Conservation (phyloP, 2,888 invertebrate genomes). For the Leptarthrus brevirostris region DNA sequence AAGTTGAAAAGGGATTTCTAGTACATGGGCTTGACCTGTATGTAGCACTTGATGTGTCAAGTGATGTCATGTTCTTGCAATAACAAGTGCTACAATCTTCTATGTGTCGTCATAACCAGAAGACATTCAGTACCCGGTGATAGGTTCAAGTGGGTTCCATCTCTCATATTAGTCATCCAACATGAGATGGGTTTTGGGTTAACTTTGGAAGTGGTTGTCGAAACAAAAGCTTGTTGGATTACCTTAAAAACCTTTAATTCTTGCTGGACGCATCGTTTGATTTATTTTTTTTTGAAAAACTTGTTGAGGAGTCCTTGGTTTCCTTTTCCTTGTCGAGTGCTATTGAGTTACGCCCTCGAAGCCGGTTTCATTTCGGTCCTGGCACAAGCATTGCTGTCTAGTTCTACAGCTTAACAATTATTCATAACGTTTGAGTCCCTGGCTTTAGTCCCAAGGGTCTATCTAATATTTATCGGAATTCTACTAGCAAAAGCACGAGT, state of each 20-base stretch:
- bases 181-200: conserved; percentile 5
- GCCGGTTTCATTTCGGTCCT: background rate
- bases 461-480: conserved; percentile 13
- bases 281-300: too few species aligned
- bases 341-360: too few species aligned
- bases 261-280: background rate
- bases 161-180: conserved; percentile 5
- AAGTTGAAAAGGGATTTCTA: too few species aligned
- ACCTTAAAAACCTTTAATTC: conserved; percentile 13
- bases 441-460: conserved; percentile 11
- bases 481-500: background rate
- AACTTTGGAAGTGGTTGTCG: background rate
- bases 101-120: background rate
- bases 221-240: conserved; percentile 22
- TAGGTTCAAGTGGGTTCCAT: conserved; percentile 11
- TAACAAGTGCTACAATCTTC: conserved; percentile 2
- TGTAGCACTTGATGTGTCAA: conserved; percentile 3
- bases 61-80: background rate
- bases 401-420: background rate
- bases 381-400: background rate
- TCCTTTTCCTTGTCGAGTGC: background rate
- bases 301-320: background rate
- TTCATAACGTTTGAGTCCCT: conserved; percentile 4
- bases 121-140: background rate
- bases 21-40: conserved; percentile 2